A percentile compares a stretch with the other conserved stretches of the same genome.
Conservation (phyloP, 2,888 invertebrate species). For the Craniophora ligustri region DNA sequence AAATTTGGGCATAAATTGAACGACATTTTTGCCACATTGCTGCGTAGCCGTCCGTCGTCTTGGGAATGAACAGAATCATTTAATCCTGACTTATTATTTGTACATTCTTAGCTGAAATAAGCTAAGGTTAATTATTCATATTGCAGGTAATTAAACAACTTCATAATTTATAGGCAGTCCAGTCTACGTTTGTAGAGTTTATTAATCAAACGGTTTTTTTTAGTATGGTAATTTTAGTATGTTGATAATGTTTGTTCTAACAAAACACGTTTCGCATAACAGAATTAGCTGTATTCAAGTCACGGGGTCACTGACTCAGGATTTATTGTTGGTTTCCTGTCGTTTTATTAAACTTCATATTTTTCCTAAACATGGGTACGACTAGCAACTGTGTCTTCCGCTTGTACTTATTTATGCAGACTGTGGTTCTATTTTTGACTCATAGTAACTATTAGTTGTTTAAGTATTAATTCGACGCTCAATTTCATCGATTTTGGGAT, state of each 20-base stretch:
- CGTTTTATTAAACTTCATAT: slow-evolving; percentile 75
- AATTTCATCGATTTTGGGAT: slow-evolving; percentile 39
- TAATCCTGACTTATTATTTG: slow-evolving; percentile 50
- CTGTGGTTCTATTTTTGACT: slow-evolving; percentile 43
- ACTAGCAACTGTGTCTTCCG: slow-evolving; percentile 64
- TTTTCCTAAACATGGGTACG: slow-evolving; percentile 66
- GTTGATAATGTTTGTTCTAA: slow-evolving; percentile 44
- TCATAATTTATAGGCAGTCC: slow-evolving; percentile 16
- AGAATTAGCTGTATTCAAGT: slow-evolving; percentile 77
- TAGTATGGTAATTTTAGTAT: slow-evolving; percentile 41
- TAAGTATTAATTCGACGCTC: slow-evolving; percentile 32
- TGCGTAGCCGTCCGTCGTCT: slow-evolving; percentile 67
- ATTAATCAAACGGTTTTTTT: slow-evolving; percentile 23
- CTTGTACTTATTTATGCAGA: slow-evolving; percentile 52
- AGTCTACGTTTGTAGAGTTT: slow-evolving; percentile 19
- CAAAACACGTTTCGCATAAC: slow-evolving; percentile 71
- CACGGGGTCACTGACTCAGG: slow-evolving; percentile 81
- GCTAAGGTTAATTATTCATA: slow-evolving; percentile 21
- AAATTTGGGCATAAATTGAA: slow-evolving; percentile 87
- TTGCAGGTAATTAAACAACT: slow-evolving; percentile 12
- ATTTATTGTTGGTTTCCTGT: slow-evolving; percentile 83
- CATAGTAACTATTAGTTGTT: slow-evolving; percentile 21
- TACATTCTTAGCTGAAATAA: slow-evolving; percentile 28
- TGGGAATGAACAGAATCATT: slow-evolving; percentile 63
- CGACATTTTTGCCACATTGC: slow-evolving; percentile 86